Evolutionary conservation across 2,888 invertebrate genomes (phyloP), one percentile per base, ranked within the genome.

Genomic region (Cephus nigrinus): DNA sequence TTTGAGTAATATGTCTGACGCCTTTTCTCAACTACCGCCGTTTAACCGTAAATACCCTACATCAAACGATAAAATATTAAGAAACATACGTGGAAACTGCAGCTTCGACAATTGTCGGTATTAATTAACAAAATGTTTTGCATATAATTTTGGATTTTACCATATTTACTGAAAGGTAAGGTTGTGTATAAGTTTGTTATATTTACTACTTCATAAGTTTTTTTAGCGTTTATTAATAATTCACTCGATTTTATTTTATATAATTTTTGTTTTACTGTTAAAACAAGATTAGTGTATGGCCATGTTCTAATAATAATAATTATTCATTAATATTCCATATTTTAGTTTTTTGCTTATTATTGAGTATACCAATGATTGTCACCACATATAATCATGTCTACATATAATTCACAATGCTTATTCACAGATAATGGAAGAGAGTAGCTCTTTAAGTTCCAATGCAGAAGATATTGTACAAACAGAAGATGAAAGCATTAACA

Each of bases 1-100:
- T 81, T 83, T 82, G 74, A 79, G 76, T 81, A 85, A 84, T 73
- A 84, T 84, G 84, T 85, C 84, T 74, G 82, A 82, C 80, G 82
- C 78, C 78, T 81, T 75, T 81, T 79, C 72, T 73, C 72, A 40
- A 76, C 34, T 78, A 40, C 68, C 73, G 77, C 78, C 69, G 78
- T 83, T 83, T 78, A 73, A 84, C 81, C 79, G 30, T 69, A 72
- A 5, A 34, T 76, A 80, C 32, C 71, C 75, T 73, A 76, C 69
- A 55, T 9, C 9, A 23, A 55, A 55, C 4, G 1, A 55, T 55
- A 55, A 23, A 55, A 55, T 23, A 55, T 55, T 23, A 55, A 55
- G 55, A 55, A 55, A 55, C 9, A 9, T 55, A 23, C 23, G 55
- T 55, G 23, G 55, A 55, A 23, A 55, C 55, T 55, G 15, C 5